Percentiles rank a stretch among this genome's conserved stretches.
Conservation (phyloP, 2,888 invertebrate species). For the Hirtodrosophila duncani region DNA sequence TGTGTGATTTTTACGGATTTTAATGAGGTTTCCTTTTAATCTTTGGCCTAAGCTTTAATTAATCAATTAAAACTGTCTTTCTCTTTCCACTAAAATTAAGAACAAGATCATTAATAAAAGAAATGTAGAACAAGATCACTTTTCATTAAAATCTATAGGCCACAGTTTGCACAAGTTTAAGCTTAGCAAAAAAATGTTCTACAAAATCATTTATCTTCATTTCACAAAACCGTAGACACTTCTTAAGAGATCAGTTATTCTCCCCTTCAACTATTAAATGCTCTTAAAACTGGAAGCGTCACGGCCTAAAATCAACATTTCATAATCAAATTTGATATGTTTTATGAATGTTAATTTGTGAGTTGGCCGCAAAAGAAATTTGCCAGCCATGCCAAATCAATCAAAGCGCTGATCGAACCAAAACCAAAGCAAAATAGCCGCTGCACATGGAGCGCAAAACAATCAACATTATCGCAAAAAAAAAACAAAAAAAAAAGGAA, state of each 20-base stretch:
- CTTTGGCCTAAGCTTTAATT: too few relatives aligned
- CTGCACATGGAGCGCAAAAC: slow-evolving; percentile 39
- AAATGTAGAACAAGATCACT: too few relatives aligned
- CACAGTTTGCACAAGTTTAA: too few relatives aligned
- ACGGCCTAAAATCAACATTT: slow-evolving; percentile 10
- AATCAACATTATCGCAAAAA: slow-evolving; percentile 43
- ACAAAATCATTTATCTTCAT: slow-evolving; percentile 19
- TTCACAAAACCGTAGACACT: not conserved
- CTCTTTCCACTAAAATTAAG: too few relatives aligned
- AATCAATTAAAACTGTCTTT: too few relatives aligned
- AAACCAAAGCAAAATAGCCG: slow-evolving; percentile 10
- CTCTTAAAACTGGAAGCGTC: not conserved
- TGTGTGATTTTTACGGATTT: too few relatives aligned
- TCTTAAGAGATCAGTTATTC: slow-evolving; percentile 4
- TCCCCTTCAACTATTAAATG: not conserved
- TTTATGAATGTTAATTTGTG: slow-evolving; percentile 39
- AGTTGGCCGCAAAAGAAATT: slow-evolving; percentile 19
- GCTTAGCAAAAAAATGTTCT: slow-evolving; percentile 2
- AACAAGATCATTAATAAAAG: too few relatives aligned
- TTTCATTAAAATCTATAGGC: too few relatives aligned
- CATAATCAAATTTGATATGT: slow-evolving; percentile 38
- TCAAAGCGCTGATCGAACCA: slow-evolving; percentile 19
- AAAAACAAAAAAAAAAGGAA: slow-evolving; percentile 20
- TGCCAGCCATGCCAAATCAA: slow-evolving; percentile 33
- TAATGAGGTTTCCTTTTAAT: too few relatives aligned